Base-by-base conservation (phyloP, 2,113 vertebrate species). In the Abramis brama region DNA sequence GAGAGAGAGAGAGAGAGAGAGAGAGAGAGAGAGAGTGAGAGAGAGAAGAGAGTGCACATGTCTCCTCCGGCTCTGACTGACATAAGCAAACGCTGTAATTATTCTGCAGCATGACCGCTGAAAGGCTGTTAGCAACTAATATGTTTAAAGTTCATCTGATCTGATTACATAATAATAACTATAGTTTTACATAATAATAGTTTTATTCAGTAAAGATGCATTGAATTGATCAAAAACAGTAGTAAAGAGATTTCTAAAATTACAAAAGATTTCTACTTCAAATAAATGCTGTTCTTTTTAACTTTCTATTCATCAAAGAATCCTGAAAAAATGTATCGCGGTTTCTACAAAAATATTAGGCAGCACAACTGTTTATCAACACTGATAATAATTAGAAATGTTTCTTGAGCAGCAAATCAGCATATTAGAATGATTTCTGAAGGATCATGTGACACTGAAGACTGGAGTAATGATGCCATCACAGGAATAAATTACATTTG, bases 61-160 rank as follows among this genome's bases (percentile, higher is more conserved):
- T 43, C 5, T 43, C 12, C 15, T 68, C 73, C n/a, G 33, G 50
- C 64, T 25, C 43, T 74, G 45, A 60, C 71, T 73, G 82, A 87
- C 64, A 33, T 84, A 75, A 74, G 25, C 30, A 77, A 39, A 84
- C n/a, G 19, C 68, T 83, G 59, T 60, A 57, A 83, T 66, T 73
- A 70, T 33, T 47, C 30, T 84, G 59, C 68, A 74, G 76, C 30
- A 4, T 74, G 55, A 84, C 82, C 50, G 64, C 75, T 23, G 55
- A 50, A 80, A 62, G 19, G 77, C 77, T 74, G 70, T 76, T 81
- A 27, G 57, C 15, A 66, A 45, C 55, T 81, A 81, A 85, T 87
- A 81, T 62, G 8, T 68, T 52, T 79, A 77, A 30, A 30, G 43
- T 52, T 84, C 17, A 85, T 84, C 71, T 33, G 43, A 75, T n/a